Evolutionary conservation across 2,888 invertebrate species (phyloP), one percentile per base, ranked within the genome.

Genomic region (Fissipunctia ypsillon): DNA sequence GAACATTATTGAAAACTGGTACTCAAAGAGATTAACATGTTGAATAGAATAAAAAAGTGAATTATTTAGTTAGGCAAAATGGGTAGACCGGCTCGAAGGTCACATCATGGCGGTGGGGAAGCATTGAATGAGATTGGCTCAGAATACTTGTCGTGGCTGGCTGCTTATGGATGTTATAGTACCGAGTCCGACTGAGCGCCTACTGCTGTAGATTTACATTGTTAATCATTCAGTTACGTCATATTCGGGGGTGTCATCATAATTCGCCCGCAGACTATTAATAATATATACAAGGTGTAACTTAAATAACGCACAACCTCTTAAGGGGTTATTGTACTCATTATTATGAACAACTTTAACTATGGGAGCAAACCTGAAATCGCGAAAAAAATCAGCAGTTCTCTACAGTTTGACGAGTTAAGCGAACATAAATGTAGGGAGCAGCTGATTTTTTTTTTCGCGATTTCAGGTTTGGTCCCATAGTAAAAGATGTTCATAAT

Each of bases 71-170:
- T 76, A 74, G 69, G 66, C 70, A 78, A 77, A 81, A 78, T 81
- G 81, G 75, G 82, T 71, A 78, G 80, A 77, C 56, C 43, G 68
- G 66, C 60, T 43, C 69, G 87, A 86, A 82, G 87, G 85, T 78
- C 83, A 83, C 69, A 59, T 75, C 73, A 74, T 69, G 75, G 72
- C 77, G 74, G 67, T 78, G 79, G 74, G 71, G 83, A 79, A 68
- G 76, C 69, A 81, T 83, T 87, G 82, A 88, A 84, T 86, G 85
- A 87, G 81, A 77, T 84, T 81, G 79, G 70, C 75, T 76, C 80
- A 61, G 65, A 72, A 76, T 77, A 68, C 67, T 76, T 73, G 73
- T 76, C 61, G 68, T 76, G 73, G 63, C 61, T 76, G 85, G 66
- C 70, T 71, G 73, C 73, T 70, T 77, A 68, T 78, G 75, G 76